Evolutionary conservation across 2,888 invertebrate species (phyloP).

Genomic region (Mesorhabditis belari): DNA sequence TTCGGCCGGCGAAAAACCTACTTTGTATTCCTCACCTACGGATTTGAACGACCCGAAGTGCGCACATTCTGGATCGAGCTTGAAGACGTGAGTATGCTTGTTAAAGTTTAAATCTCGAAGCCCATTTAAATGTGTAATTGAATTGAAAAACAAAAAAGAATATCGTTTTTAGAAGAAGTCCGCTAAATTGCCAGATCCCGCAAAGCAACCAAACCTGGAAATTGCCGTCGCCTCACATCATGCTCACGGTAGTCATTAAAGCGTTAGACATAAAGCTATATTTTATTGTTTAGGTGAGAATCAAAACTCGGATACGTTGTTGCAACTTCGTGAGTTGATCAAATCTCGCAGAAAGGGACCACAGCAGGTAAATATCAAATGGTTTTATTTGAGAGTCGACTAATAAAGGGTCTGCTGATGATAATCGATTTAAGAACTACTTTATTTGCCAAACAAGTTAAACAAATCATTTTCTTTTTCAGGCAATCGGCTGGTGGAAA

Average conservation of each 20-base stretch:
- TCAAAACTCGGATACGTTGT: conserved; percentile 46
- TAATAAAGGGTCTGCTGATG: not conserved
- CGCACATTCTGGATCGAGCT: conserved; percentile 46
- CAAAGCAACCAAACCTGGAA: conserved; percentile 34
- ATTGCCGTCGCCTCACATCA: conserved; percentile 49
- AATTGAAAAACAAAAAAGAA: not conserved
- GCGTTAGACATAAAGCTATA: too few relatives aligned
- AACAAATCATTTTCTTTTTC: not conserved
- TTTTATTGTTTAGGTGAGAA: conserved; percentile 32
- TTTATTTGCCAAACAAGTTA: too few relatives aligned
- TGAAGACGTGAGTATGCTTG: conserved; percentile 29
- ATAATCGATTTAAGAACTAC: too few relatives aligned
- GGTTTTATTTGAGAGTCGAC: not conserved
- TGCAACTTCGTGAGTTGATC: conserved; percentile 43
- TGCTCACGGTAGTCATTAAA: conserved; percentile 41
- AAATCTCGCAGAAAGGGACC: conserved; percentile 27
- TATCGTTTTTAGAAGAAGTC: conserved; percentile 13
- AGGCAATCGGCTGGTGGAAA: conserved; percentile 39
- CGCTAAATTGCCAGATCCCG: conserved; percentile 18
- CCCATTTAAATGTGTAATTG: not conserved
- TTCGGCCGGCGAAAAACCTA: conserved; percentile 39
- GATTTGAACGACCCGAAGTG: conserved; percentile 35
- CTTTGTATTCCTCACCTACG: conserved; percentile 51
- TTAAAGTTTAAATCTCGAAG: not conserved
- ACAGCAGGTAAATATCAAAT: conserved; percentile 5